These are phyloP conservation scores for Formicarius rufipectus DNA, from an alignment of 2,113 vertebrate species.

Conservation along the genomic window DNA sequence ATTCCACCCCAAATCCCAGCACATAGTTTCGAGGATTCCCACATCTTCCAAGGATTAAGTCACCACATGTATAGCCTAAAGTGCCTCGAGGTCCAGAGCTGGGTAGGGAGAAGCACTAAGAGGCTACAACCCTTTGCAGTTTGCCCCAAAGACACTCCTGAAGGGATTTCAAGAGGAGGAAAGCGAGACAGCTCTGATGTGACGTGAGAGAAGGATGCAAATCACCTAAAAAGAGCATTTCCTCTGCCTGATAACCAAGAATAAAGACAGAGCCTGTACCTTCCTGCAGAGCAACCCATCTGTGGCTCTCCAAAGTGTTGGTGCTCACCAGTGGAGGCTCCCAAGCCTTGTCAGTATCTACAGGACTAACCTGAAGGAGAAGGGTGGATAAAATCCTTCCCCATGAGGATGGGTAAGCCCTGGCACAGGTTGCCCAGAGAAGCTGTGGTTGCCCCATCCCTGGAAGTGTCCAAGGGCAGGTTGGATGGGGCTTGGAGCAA, in stretches of 20 bases:
- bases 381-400: not conserved
- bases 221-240: not conserved
- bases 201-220: not conserved
- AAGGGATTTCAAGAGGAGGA: not conserved
- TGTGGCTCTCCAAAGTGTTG: not conserved
- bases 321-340: not conserved
- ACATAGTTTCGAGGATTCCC: conserved; percentile 39
- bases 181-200: not conserved
- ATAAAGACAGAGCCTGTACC: not conserved
- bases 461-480: not conserved
- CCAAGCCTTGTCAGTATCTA: rapidly evolving
- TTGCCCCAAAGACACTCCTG: not conserved
- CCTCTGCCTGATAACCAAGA: not conserved
- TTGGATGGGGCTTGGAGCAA: not conserved
- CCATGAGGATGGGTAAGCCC: not conserved
- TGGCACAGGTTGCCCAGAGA: not conserved
- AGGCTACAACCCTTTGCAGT: not conserved
- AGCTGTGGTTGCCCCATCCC: not conserved
- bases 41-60: conserved; percentile 45
- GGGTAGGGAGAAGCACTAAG: not conserved
- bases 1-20: conserved; percentile 61
- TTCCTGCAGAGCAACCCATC: too few species aligned
- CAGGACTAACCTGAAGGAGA: not conserved
- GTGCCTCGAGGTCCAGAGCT: not conserved
- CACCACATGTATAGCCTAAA: conserved; percentile 21